Evolutionary conservation across 2,888 invertebrate species (phyloP).

Genomic region (Podotricha telesiphe): DNA sequence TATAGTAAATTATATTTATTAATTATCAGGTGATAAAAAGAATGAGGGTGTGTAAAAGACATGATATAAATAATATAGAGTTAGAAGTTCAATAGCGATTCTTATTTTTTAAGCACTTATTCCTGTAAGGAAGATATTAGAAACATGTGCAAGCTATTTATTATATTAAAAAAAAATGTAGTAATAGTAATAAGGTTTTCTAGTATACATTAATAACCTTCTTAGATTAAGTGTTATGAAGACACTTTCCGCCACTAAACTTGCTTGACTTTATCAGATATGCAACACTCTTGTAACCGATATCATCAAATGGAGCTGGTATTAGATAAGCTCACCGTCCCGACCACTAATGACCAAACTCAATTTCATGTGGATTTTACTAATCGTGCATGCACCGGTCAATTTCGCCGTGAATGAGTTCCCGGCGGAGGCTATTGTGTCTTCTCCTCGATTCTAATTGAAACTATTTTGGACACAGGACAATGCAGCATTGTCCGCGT

Average conservation of each 20-base stretch:
- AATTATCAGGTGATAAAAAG: too few relatives aligned
- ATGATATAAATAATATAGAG: too few relatives aligned
- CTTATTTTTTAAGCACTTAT: too few relatives aligned
- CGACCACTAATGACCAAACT: constrained; percentile 37
- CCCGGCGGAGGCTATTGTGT: constrained; percentile 74
- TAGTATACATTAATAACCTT: too few relatives aligned
- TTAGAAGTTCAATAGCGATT: too few relatives aligned
- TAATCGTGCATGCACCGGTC: constrained; percentile 66
- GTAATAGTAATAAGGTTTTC: too few relatives aligned
- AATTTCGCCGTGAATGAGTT: constrained; percentile 75
- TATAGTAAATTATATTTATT: too few relatives aligned
- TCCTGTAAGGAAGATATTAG: too few relatives aligned
- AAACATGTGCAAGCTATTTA: too few relatives aligned
- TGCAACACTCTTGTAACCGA: neutral
- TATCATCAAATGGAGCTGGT: neutral
- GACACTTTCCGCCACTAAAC: neutral
- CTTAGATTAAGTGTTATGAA: neutral
- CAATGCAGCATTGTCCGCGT: constrained; percentile 82
- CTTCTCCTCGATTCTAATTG: constrained; percentile 79
- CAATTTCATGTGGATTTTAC: constrained; percentile 36
- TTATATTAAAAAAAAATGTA: too few relatives aligned
- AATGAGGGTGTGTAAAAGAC: too few relatives aligned
- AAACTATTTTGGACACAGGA: constrained; percentile 82
- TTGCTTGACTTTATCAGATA: neutral
- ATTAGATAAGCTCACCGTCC: constrained; percentile 20